A percentile compares a stretch with the other conserved stretches of the same genome.
These are phyloP conservation scores for Glaucidium brasilianum DNA, from an alignment of 2,113 vertebrate species.

Conservation along the genomic window DNA sequence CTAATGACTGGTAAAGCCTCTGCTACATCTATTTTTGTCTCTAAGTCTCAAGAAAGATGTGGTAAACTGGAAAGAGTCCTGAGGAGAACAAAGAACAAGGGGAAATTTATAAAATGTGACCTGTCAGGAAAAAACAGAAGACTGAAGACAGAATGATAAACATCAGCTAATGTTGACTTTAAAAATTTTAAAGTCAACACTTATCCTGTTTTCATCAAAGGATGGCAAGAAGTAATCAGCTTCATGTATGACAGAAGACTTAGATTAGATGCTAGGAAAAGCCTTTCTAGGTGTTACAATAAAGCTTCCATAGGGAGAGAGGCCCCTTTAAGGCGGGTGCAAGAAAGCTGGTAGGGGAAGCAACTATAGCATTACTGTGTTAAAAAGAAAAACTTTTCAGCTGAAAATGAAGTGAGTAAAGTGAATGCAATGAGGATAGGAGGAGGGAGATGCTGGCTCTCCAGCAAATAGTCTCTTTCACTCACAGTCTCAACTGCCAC, in stretches of 20 bases:
- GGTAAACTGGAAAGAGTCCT: slow-evolving; percentile 41
- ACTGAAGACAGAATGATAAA: slow-evolving; percentile 35
- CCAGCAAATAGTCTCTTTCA: background rate
- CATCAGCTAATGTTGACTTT: slow-evolving; percentile 19
- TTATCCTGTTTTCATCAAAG: slow-evolving; percentile 15
- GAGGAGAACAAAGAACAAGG: slow-evolving; percentile 42
- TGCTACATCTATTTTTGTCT: slow-evolving; percentile 37
- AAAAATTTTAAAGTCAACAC: slow-evolving; percentile 22
- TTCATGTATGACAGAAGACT: slow-evolving; percentile 22
- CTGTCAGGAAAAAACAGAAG: slow-evolving; percentile 28
- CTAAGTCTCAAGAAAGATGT: slow-evolving; percentile 35
- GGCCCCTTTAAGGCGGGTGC: background rate
- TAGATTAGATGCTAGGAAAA: background rate
- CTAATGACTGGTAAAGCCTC: slow-evolving; percentile 33
- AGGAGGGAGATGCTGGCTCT: background rate
- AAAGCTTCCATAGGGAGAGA: background rate
- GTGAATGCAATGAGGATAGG: background rate
- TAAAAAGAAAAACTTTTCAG: background rate
- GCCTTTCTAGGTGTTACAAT: background rate
- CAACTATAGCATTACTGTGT: background rate
- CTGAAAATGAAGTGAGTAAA: background rate
- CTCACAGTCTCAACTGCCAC: background rate
- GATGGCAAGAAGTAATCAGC: slow-evolving; percentile 18
- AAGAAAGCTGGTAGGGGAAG: background rate
- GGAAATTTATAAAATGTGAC: slow-evolving; percentile 52